phyloP scores from a whole-genome alignment of 2,888 invertebrate genomes.

The Callimorpha dominula region DNA sequence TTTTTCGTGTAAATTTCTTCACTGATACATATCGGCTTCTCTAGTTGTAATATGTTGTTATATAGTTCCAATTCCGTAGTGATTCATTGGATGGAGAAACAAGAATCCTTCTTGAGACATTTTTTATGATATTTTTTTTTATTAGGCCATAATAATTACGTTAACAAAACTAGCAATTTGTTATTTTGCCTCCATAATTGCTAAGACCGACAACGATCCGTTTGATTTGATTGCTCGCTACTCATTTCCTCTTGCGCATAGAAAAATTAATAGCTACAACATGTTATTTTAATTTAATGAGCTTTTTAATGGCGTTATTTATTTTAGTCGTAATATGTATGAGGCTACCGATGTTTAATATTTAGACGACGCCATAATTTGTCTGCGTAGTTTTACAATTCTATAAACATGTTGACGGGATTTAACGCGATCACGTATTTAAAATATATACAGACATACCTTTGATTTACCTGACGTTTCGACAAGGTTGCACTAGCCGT shows the following conservation, averaged over 20 bases:
- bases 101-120: not conserved
- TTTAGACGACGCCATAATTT: not conserved
- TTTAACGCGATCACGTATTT: too few relatives aligned
- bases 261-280: slow-evolving; percentile 12
- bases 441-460: too few relatives aligned
- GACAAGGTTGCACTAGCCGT: too few relatives aligned
- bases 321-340: slow-evolving; percentile 5
- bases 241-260: slow-evolving; percentile 13
- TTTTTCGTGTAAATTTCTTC: not conserved
- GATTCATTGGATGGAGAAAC: not conserved
- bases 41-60: not conserved
- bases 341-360: not conserved
- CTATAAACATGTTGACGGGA: not conserved
- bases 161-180: not conserved
- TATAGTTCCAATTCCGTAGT: not conserved
- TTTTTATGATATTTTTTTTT: slow-evolving; percentile 3
- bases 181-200: slow-evolving; percentile 5
- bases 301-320: slow-evolving; percentile 16
- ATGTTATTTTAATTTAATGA: slow-evolving; percentile 11
- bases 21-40: not conserved
- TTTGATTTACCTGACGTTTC: too few relatives aligned
- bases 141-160: slow-evolving; percentile 1
- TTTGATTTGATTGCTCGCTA: slow-evolving; percentile 8
- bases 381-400: not conserved
- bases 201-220: slow-evolving; percentile 2